A percentile compares a stretch with the other conserved stretches of the same genome.
phyloP scores from a whole-genome alignment of 2,113 vertebrate species.

The Protomyctophum bolini region DNA sequence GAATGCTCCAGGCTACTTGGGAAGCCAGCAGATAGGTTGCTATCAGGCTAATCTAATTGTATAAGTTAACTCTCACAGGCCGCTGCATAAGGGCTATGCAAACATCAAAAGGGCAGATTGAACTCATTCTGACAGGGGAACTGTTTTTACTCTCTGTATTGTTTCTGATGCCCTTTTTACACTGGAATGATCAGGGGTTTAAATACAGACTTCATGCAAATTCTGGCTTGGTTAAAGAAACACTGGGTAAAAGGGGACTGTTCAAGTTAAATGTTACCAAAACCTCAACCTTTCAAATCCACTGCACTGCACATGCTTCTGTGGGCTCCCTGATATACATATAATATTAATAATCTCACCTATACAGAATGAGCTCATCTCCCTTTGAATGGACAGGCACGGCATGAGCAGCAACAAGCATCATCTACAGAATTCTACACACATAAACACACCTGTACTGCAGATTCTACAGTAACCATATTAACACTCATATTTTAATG shows the following conservation, averaged over 20 bases:
- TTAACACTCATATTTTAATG: not conserved
- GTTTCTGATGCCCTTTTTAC: constrained; percentile 9
- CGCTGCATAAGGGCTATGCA: constrained; percentile 16
- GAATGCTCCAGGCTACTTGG: constrained; percentile 1
- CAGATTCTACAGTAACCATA: too few relatives aligned
- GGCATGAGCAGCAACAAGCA: not conserved
- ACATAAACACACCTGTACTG: too few relatives aligned
- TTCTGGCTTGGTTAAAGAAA: not conserved
- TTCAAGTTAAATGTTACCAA: constrained; percentile 47
- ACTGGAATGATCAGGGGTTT: not conserved
- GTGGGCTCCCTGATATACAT: constrained; percentile 13
- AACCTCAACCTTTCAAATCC: constrained; percentile 44
- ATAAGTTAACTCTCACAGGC: constrained; percentile 21
- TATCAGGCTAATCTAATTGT: constrained; percentile 21
- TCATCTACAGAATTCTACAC: too few relatives aligned
- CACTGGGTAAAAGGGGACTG: constrained; percentile 6
- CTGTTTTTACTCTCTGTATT: not conserved
- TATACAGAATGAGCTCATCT: not conserved
- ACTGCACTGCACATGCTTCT: constrained; percentile 16
- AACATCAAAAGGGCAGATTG: constrained; percentile 6
- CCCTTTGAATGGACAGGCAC: constrained; percentile 4
- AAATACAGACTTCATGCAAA: constrained; percentile 32
- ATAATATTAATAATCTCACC: not conserved
- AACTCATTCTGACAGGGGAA: not conserved
- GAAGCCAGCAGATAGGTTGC: constrained; percentile 15